These are phyloP conservation scores for Drosophila hamatofila DNA, from an alignment of 2,888 invertebrate species.

Conservation along the genomic window DNA sequence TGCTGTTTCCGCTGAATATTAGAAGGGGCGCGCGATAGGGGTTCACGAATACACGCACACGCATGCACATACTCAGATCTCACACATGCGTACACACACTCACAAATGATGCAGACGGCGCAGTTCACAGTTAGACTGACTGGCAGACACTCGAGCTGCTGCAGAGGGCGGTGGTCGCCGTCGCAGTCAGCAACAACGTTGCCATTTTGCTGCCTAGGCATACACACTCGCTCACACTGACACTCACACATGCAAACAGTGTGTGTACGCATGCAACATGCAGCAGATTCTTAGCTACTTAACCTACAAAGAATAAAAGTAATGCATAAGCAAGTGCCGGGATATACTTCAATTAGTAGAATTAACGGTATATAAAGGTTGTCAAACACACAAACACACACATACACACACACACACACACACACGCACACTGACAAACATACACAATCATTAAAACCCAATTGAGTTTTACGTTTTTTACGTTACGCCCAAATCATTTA, in stretches of 20 bases:
- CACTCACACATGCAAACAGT: neutral
- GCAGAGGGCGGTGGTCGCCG: conserved; percentile 77
- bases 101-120: conserved; percentile 56
- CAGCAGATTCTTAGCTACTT: conserved; percentile 70
- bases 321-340: conserved; percentile 36
- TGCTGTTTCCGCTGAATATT: conserved; percentile 19
- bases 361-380: conserved; percentile 24
- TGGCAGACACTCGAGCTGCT: conserved; percentile 73
- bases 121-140: conserved; percentile 72
- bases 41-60: conserved; percentile 39
- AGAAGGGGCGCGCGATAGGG: conserved; percentile 62
- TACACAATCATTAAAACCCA: conserved; percentile 35
- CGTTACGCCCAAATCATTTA: conserved; percentile 53
- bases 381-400: conserved; percentile 28
- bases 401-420: conserved; percentile 20
- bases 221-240: conserved; percentile 12
- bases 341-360: conserved; percentile 10
- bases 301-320: conserved; percentile 69
- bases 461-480: conserved; percentile 57
- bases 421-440: conserved; percentile 6
- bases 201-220: conserved; percentile 43
- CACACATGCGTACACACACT: conserved; percentile 24
- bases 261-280: conserved; percentile 64
- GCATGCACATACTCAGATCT: conserved; percentile 15
- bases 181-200: conserved; percentile 26